Conservation (phyloP, 2,113 vertebrate species). For the Mesitornis unicolor region DNA sequence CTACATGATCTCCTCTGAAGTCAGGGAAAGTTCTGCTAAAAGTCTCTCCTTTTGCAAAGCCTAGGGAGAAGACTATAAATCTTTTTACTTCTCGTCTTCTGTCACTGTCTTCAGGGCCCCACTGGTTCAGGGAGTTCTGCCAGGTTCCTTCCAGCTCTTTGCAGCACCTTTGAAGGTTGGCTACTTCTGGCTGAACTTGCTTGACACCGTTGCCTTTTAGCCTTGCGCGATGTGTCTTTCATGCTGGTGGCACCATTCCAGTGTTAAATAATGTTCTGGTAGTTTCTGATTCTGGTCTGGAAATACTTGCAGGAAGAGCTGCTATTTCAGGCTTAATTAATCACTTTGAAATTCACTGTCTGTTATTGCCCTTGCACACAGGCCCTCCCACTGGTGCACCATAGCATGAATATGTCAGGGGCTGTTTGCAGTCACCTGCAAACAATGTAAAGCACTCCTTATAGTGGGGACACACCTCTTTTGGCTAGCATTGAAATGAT, state of each 20-base stretch:
- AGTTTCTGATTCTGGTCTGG: neutral
- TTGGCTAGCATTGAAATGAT: neutral
- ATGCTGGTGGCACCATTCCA: neutral
- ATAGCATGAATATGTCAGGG: neutral
- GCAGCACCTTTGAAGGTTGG: slow-evolving; percentile 7
- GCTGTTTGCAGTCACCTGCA: neutral
- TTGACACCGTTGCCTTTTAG: neutral
- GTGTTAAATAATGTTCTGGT: neutral
- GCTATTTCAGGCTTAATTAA: neutral
- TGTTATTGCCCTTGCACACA: neutral
- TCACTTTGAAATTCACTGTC: neutral
- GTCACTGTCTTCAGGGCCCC: neutral
- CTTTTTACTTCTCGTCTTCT: slow-evolving; percentile 6
- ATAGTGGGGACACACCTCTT: neutral
- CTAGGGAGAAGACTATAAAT: neutral
- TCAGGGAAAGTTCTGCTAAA: neutral
- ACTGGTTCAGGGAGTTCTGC: slow-evolving; percentile 33
- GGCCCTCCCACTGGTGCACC: neutral
- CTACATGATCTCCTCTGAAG: neutral
- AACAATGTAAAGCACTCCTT: neutral
- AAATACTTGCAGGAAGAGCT: neutral
- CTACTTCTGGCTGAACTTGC: slow-evolving; percentile 19
- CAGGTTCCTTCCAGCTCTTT: neutral
- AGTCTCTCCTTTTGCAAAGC: neutral
- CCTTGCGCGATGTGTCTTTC: neutral